phyloP scores from a whole-genome alignment of 2,888 invertebrate species.

The Eristalis tenax region DNA sequence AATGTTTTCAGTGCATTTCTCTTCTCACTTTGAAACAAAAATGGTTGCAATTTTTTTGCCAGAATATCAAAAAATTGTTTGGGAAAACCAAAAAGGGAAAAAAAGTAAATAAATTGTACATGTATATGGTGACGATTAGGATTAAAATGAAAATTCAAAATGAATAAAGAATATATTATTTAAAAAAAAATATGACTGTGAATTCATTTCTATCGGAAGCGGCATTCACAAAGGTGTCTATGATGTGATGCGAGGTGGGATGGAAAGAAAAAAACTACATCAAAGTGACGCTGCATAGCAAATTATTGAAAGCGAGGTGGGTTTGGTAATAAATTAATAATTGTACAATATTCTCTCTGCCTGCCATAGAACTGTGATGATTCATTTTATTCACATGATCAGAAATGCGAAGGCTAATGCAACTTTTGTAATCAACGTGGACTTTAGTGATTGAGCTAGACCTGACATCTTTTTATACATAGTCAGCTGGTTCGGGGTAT shows the following conservation, averaged over 20 bases:
- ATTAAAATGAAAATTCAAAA: conserved; percentile 55
- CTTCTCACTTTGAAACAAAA: conserved; percentile 53
- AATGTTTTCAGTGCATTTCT: conserved; percentile 70
- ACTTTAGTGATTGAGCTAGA: no score
- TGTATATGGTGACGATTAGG: conserved; percentile 67
- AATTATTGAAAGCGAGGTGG: not conserved
- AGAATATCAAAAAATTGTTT: conserved; percentile 47
- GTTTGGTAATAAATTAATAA: no score
- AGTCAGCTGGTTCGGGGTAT: no score
- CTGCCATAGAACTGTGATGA: no score
- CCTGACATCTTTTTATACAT: no score
- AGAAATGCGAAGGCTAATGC: no score
- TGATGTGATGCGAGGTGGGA: no score
- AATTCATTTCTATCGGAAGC: not conserved
- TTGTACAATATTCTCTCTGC: no score
- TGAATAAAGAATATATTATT: conserved; percentile 70
- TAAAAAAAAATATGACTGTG: conserved; percentile 36
- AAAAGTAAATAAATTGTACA: conserved; percentile 22
- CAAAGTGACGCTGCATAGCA: not conserved
- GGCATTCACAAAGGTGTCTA: not conserved
- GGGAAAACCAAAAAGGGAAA: conserved; percentile 4
- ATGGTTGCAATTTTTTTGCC: conserved; percentile 67
- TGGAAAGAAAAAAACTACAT: not conserved
- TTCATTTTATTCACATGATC: no score
- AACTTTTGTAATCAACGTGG: no score